Percentiles rank a stretch among this genome's conserved stretches.
phyloP scores from a whole-genome alignment of 2,113 vertebrate genomes.

The Tragelaphus scriptus region DNA sequence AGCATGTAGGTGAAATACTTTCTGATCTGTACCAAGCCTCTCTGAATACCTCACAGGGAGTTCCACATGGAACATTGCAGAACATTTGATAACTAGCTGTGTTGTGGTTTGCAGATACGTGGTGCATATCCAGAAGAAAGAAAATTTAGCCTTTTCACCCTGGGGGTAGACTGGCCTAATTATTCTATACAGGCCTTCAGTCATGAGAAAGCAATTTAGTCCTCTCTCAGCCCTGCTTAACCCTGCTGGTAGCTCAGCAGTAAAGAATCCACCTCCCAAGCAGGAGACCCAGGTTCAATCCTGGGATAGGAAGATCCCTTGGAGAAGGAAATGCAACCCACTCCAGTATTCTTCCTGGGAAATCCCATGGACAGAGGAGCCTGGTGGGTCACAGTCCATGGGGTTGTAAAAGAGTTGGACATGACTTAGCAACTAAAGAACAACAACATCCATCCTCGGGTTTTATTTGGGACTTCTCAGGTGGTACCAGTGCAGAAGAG shows the following conservation, averaged over 20 bases:
- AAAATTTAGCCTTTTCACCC: slow-evolving; percentile 41
- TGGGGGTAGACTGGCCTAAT: slow-evolving; percentile 55
- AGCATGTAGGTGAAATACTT: neutral
- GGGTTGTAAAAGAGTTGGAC: neutral
- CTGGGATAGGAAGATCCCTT: neutral
- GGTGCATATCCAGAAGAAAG: neutral
- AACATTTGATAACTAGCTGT: neutral
- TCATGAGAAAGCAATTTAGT: slow-evolving; percentile 35
- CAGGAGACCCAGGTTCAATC: neutral
- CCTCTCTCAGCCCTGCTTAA: neutral
- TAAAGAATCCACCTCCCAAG: neutral
- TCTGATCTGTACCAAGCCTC: neutral
- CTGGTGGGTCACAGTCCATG: neutral
- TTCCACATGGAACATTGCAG: neutral
- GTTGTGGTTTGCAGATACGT: neutral
- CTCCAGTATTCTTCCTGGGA: neutral
- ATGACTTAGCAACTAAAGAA: neutral
- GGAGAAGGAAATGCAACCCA: neutral
- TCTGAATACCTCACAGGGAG: neutral
- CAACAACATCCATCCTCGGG: neutral
- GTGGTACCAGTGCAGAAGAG: neutral
- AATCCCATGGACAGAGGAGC: neutral
- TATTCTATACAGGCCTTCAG: slow-evolving; percentile 41
- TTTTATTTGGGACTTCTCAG: neutral
- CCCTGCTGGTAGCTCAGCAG: neutral